Base-by-base conservation (phyloP, 2,113 vertebrate species). In the Myotis brandtii region DNA sequence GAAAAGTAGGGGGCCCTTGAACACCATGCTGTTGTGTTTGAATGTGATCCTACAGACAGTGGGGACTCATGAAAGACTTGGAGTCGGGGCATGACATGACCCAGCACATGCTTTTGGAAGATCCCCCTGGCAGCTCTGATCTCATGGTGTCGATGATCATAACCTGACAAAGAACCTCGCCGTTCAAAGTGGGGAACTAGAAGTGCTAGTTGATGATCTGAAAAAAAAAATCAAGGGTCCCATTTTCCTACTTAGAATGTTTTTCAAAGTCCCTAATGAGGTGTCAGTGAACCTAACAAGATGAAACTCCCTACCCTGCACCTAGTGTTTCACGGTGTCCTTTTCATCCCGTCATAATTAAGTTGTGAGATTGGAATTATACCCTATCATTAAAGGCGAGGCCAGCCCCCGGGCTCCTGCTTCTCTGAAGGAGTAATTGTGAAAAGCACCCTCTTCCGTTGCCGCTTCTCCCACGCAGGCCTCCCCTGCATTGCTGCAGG, bases 231-330 rank as follows among this genome's bases (percentile, higher is more conserved):
- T 95, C 96, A 97, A 94, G 95, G 95, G 91, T 95, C 69, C 85
- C 83, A 96, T 97, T 97, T 97, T 97, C 97, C 69, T 97, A 75
- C 93, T 95, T 86, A 96, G 97, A 97, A 97, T 98, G 96, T 97
- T 98, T 98, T 97, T 97, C 97, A 93, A 93, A 97, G 97, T 96
- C 94, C 89, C 96, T 98, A 98, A 98, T 98, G 97, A 97, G 96
- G 91, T 97, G 97, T 98, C 97, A 98, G 96, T 87, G 96, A 97
- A 93, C 96, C 77, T 97, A 97, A 97, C 82, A 79, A 98, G 97
- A 97, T 89, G 94, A 96, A 97, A 97, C 96, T 97, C 96, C 95
- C 83, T 89, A 86, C 70, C 75, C 64, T 95, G 70, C 83, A 94
- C 97, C 96, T 95, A 97, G 97, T 96, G 97, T 97, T 96, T 97